These are phyloP conservation scores for Drosophila neonasuta DNA, from an alignment of 2,888 invertebrate species.

Conservation along the genomic window DNA sequence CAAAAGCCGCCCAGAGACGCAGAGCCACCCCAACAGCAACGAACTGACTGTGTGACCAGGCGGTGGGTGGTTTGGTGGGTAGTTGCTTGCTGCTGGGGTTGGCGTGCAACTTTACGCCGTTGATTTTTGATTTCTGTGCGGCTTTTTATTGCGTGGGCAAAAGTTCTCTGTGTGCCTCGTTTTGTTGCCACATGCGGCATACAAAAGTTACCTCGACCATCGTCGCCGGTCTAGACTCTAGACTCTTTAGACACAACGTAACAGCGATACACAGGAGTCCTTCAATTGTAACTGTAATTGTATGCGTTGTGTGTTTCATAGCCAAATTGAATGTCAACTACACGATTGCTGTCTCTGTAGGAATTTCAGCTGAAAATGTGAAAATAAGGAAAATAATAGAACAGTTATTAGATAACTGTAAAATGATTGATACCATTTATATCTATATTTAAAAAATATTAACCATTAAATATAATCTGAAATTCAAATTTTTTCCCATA, in stretches of 20 bases:
- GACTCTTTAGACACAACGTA: conserved; percentile 12
- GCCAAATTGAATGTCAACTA: conserved; percentile 26
- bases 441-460: no score
- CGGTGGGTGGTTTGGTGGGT: conserved; percentile 6
- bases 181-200: conserved; percentile 38
- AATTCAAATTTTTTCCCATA: no score
- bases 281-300: conserved; percentile 10
- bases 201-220: conserved; percentile 23
- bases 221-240: conserved; percentile 40
- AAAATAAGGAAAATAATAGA: neutral
- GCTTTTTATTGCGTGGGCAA: conserved; percentile 55
- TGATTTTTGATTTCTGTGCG: conserved; percentile 66
- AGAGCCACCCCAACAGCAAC: conserved; percentile 50
- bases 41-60: conserved; percentile 15
- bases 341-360: neutral
- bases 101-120: conserved; percentile 50
- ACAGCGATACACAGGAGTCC: neutral
- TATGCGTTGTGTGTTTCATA: conserved; percentile 12
- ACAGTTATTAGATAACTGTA: no score
- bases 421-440: no score
- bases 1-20: conserved; percentile 47
- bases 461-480: no score
- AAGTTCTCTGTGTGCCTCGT: conserved; percentile 48
- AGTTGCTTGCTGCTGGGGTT: conserved; percentile 40
- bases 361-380: no score